A percentile compares a stretch with the other conserved stretches of the same genome.
These are phyloP conservation scores for Halichoerus grypus DNA, from an alignment of 2,113 vertebrate species.

Conservation along the genomic window DNA sequence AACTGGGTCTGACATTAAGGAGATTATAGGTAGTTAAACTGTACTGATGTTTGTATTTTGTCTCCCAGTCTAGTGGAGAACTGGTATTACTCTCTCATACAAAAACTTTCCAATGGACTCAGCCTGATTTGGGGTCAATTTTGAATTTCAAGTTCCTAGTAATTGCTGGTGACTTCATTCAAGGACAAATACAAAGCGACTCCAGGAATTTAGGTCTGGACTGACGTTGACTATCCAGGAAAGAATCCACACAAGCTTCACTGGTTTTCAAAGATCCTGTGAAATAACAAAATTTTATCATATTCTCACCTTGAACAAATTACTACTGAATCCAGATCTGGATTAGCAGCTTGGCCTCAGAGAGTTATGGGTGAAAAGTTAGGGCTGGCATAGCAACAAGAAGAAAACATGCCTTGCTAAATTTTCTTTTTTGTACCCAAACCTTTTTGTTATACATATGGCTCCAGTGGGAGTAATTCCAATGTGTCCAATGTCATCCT, in stretches of 20 bases:
- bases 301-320: neutral
- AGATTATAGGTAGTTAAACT: neutral
- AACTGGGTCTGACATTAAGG: neutral
- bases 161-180: neutral
- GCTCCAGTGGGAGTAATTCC: conserved; percentile 63
- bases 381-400: neutral
- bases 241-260: neutral
- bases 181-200: neutral
- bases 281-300: neutral
- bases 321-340: neutral
- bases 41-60: neutral
- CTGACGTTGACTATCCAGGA: neutral
- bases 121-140: neutral
- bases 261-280: neutral
- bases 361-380: neutral
- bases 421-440: conserved; percentile 5
- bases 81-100: neutral
- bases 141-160: neutral
- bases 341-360: neutral
- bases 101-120: neutral
- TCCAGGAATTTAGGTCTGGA: neutral
- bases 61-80: neutral
- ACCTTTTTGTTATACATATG: conserved; percentile 38
- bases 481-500: conserved; percentile 37
- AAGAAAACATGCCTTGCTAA: conserved; percentile 36